Evolutionary conservation across 2,113 vertebrate species (phyloP).

Genomic region (Cepphus grylle): DNA sequence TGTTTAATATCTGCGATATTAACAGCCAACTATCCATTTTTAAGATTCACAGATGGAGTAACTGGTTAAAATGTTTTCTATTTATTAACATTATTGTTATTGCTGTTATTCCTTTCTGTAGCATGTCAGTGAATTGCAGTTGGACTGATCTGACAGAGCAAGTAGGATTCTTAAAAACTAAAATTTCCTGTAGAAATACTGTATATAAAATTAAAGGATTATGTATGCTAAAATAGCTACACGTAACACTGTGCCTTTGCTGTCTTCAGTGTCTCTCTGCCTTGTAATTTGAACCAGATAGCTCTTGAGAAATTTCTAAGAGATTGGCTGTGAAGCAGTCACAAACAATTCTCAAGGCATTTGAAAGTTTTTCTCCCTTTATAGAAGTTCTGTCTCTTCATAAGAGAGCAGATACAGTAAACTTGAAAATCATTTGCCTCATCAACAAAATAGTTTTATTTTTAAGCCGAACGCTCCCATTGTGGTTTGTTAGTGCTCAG

Average conservation of each 20-base stretch:
- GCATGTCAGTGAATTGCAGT: neutral
- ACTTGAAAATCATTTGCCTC: neutral
- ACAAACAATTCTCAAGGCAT: neutral
- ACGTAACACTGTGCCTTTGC: neutral
- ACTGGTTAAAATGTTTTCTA: neutral
- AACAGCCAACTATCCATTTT: neutral
- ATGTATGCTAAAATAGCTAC: neutral
- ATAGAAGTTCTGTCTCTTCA: neutral
- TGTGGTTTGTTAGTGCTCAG: neutral
- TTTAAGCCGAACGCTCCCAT: neutral
- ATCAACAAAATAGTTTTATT: neutral
- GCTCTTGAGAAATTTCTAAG: neutral
- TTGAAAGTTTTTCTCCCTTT: neutral
- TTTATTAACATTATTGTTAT: neutral
- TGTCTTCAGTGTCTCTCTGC: neutral
- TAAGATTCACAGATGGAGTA: neutral
- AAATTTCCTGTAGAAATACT: neutral
- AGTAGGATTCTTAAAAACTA: neutral
- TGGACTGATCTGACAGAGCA: neutral
- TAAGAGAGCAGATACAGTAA: neutral
- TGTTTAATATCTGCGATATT: neutral
- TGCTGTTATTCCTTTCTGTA: neutral
- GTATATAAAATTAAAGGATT: neutral
- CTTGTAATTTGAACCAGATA: neutral
- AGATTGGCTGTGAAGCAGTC: neutral